Base-by-base conservation (phyloP, 2,113 vertebrate genomes). In the Cephalophus harveyi region DNA sequence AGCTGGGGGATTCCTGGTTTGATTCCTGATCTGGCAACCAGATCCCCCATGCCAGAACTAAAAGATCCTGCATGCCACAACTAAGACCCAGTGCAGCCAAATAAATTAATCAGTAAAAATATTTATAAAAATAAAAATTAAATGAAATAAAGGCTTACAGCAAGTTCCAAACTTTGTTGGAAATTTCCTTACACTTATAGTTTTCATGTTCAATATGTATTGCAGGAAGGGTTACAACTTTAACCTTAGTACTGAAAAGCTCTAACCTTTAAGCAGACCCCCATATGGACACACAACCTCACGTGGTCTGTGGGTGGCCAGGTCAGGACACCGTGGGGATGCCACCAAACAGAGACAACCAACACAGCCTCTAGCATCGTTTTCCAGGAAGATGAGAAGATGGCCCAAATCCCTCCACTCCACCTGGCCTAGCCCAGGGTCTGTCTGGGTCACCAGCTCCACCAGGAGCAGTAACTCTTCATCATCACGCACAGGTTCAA, bases 301-400 rank as follows among this genome's bases (percentile, higher is more conserved):
- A n/a, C 1, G 0, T 40, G 13, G 8, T 33, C 33, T 36, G 46
- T 4, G 43, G n/a, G 28, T 2, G 1, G 64, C 59, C 3, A 2
- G 55, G 13, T 12, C 40, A 14, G 48, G 57, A 78, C 5, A 30
- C 67, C 0, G 0, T 7, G 11, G 16, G 33, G 54, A 19, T 27
- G n/a, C 50, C 33, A 40, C 25, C 9, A 23, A 28, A 40, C 12
- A 12, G 46, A 28, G 4, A n/a, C 0, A 8, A 54, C 57, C 33
- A 43, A 27, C 17, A 28, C 21, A 0, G 28, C 11, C n/a, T 27
- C 78, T 14, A n/a, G 76, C 5, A 1, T 33, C 7, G 3, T 7
- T 27, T 6, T 33, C 50, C 16, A 14, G 57, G 5, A 33, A 2
- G 67, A 15, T 12, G 52, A 3, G 6, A 36, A 6, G 21, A 12